These are phyloP conservation scores for Cyanoramphus novaezelandiae DNA, from an alignment of 2,113 vertebrate genomes.

Conservation along the genomic window DNA sequence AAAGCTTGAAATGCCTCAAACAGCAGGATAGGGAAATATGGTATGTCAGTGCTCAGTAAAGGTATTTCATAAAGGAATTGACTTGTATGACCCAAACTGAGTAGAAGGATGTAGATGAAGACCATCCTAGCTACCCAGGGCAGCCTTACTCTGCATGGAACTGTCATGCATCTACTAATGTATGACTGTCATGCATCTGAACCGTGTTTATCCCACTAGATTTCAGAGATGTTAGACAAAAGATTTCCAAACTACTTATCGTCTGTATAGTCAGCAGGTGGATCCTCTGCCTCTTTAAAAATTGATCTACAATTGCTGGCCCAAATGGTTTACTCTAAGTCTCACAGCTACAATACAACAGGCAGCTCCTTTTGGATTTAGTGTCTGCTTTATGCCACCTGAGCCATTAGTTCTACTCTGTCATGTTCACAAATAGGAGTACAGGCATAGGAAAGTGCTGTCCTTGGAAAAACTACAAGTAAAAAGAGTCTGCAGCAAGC, in stretches of 20 bases:
- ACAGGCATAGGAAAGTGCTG: background rate
- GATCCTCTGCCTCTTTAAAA: background rate
- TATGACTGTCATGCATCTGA: background rate
- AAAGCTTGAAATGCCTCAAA: background rate
- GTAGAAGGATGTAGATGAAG: background rate
- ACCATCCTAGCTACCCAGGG: background rate
- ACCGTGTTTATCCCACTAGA: background rate
- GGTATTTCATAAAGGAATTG: background rate
- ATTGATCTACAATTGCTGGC: background rate
- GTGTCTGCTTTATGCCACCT: background rate
- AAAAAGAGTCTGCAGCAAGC: background rate
- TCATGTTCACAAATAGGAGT: background rate
- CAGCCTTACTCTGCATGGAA: background rate
- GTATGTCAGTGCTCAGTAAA: background rate
- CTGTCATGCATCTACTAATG: background rate
- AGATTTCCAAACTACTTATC: background rate
- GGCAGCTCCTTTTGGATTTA: background rate
- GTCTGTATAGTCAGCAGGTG: background rate
- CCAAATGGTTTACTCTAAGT: background rate
- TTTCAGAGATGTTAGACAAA: background rate
- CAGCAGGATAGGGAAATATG: background rate
- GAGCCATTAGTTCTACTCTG: background rate
- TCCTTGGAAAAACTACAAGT: background rate
- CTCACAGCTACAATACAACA: background rate
- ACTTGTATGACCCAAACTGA: background rate